A percentile compares a stretch with the other conserved stretches of the same genome.
Evolutionary conservation across 2,888 invertebrate genomes (phyloP).

Genomic region (Congeria kusceri): DNA sequence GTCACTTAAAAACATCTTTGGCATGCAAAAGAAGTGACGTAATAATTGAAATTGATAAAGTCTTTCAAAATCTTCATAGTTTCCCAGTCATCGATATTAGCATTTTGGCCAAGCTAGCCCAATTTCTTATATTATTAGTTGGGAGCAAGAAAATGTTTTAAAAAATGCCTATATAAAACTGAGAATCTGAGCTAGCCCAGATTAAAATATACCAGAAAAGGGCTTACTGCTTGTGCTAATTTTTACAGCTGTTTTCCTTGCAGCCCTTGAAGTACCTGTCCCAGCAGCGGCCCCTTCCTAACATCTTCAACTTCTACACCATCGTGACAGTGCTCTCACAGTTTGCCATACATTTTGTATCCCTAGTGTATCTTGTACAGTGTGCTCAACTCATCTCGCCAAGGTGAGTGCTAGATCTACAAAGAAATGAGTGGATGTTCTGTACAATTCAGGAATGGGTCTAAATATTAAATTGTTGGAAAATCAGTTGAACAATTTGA

Average conservation of each 20-base stretch:
- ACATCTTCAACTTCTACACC: constrained; percentile 99
- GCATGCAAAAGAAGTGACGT: too few species aligned
- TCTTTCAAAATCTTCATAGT: too few species aligned
- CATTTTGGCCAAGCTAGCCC: neutral
- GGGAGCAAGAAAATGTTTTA: neutral
- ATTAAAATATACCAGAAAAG: neutral
- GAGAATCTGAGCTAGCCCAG: too few species aligned
- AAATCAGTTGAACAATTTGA: too few species aligned
- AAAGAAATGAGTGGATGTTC: too few species aligned
- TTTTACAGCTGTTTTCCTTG: constrained; percentile 73
- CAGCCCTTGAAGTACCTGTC: constrained; percentile 96
- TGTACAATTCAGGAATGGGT: too few species aligned
- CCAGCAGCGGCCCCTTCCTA: constrained; percentile 97
- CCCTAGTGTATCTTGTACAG: constrained; percentile 94
- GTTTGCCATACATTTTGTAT: constrained; percentile 97
- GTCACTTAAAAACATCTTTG: too few species aligned
- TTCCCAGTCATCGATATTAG: too few species aligned
- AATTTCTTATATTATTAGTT: neutral
- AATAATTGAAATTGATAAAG: too few species aligned
- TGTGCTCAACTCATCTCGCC: constrained; percentile 87
- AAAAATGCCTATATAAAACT: neutral
- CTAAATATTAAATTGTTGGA: too few species aligned
- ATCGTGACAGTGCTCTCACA: constrained; percentile 97
- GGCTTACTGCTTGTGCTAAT: too few species aligned
- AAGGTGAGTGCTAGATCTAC: too few species aligned